These are phyloP conservation scores for Bugulina stolonifera DNA, from an alignment of 2,888 invertebrate species.

Conservation along the genomic window DNA sequence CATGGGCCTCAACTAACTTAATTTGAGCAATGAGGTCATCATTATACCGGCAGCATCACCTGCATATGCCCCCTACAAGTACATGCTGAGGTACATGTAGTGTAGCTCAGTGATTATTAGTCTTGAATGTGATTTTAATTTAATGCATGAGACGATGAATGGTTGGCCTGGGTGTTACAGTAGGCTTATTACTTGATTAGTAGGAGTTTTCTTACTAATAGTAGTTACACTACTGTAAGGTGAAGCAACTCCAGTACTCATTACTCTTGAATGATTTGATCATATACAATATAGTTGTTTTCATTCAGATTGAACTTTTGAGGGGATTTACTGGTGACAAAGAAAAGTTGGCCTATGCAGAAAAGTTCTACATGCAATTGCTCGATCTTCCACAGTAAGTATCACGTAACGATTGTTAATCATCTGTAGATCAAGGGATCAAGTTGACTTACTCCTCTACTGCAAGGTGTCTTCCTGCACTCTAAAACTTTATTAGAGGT, in stretches of 20 bases:
- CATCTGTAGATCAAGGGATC: background rate
- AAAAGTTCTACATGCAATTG: slow-evolving; percentile 54
- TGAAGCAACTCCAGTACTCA: background rate
- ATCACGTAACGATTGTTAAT: background rate
- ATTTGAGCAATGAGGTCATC: slow-evolving; percentile 54
- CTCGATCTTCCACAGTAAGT: slow-evolving; percentile 51
- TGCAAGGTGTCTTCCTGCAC: background rate
- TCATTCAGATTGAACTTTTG: slow-evolving; percentile 49
- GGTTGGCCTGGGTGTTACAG: no score
- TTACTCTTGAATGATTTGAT: no score
- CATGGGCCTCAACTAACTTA: slow-evolving; percentile 56
- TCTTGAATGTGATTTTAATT: no score
- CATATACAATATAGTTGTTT: background rate
- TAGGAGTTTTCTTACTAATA: no score
- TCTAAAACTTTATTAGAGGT: no score
- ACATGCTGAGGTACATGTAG: no score
- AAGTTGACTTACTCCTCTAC: no score
- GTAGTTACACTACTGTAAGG: no score
- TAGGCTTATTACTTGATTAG: no score
- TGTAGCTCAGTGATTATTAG: no score
- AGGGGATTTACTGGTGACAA: slow-evolving; percentile 50
- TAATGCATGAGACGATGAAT: no score
- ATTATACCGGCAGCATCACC: slow-evolving; percentile 58
- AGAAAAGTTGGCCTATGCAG: slow-evolving; percentile 54
- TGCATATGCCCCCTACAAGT: slow-evolving; percentile 58